These are phyloP conservation scores for Andricus grossulariae DNA, from an alignment of 1,140 invertebrate genomes.

Conservation along the genomic window DNA sequence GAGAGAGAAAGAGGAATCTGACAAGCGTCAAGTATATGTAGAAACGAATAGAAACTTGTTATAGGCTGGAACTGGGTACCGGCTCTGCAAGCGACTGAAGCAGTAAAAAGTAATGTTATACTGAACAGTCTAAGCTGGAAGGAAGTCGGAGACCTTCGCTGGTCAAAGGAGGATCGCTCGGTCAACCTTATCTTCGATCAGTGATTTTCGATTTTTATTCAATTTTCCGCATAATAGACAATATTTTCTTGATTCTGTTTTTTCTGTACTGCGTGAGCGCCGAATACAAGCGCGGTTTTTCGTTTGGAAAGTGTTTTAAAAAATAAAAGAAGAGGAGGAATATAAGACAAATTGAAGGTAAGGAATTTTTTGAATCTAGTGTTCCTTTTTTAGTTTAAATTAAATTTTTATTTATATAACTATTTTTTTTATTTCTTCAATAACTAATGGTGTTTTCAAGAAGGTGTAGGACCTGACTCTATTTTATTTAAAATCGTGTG, in stretches of 20 bases:
- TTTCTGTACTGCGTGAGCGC: conserved; percentile 1
- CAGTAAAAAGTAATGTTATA: too few species aligned
- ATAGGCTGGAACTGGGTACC: too few species aligned
- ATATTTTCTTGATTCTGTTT: background rate
- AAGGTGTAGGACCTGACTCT: too few species aligned
- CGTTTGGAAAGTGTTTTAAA: background rate
- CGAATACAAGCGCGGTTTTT: conserved; percentile 13
- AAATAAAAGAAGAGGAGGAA: background rate
- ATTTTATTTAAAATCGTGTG: too few species aligned
- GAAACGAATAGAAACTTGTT: too few species aligned
- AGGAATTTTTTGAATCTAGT: background rate
- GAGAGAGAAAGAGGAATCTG: too few species aligned
- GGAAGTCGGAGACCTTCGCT: background rate
- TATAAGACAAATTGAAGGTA: background rate
- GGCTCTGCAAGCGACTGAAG: too few species aligned
- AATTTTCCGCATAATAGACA: background rate
- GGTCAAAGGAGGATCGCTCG: background rate
- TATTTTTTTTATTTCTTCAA: too few species aligned
- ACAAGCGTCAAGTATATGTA: too few species aligned
- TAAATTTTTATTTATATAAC: too few species aligned
- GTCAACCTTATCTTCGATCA: background rate
- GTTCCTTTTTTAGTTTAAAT: background rate
- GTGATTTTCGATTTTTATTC: background rate
- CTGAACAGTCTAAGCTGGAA: too few species aligned
- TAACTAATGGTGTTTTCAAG: too few species aligned